These are phyloP conservation scores for Protonemura montana DNA, from an alignment of 2,888 invertebrate species.

Conservation along the genomic window DNA sequence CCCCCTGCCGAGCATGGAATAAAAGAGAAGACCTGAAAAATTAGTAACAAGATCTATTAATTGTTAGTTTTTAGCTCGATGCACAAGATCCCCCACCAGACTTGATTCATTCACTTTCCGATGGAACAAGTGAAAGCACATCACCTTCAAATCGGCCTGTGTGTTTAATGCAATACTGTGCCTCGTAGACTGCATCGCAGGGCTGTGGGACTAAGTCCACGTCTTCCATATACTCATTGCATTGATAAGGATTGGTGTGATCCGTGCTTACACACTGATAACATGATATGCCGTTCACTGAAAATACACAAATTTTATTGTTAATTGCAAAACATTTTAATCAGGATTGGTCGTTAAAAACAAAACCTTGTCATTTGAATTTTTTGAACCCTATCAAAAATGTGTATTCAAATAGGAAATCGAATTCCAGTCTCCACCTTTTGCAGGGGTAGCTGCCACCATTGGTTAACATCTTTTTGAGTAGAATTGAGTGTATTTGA, in stretches of 20 bases:
- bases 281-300: constrained; percentile 76
- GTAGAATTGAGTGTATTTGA: too few species aligned
- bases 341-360: too few species aligned
- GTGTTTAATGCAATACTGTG: constrained; percentile 91
- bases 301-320: constrained; percentile 51
- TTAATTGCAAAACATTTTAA: too few species aligned
- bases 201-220: constrained; percentile 71
- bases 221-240: constrained; percentile 79
- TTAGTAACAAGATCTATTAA: neutral
- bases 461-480: too few species aligned
- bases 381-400: too few species aligned
- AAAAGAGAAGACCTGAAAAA: neutral
- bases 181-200: constrained; percentile 82
- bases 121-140: neutral
- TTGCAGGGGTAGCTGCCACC: too few species aligned
- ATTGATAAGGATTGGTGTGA: constrained; percentile 78
- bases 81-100: too few species aligned
- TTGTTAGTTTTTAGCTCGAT: too few species aligned
- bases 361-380: too few species aligned
- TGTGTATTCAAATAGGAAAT: too few species aligned
- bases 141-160: constrained; percentile 89
- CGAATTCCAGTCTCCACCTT: too few species aligned
- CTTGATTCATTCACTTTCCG: neutral
- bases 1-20: neutral
- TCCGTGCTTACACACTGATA: constrained; percentile 90